Percentiles rank a stretch among this genome's conserved stretches.
These are phyloP conservation scores for Hycleus cichorii DNA, from an alignment of 1,140 invertebrate genomes.

Conservation along the genomic window DNA sequence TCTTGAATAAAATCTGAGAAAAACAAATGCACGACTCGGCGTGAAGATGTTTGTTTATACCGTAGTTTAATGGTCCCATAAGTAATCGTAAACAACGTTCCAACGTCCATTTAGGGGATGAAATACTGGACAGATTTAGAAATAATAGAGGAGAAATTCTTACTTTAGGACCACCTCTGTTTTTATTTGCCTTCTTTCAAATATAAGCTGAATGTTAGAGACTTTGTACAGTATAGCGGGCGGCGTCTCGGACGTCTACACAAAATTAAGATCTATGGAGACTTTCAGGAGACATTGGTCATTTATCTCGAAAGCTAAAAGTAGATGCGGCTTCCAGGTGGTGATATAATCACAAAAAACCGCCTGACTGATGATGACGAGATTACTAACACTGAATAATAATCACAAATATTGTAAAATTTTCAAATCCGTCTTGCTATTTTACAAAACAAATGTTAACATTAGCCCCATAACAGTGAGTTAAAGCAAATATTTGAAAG, in stretches of 20 bases:
- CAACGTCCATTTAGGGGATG: background rate
- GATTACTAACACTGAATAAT: background rate
- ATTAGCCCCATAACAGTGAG: too few species aligned
- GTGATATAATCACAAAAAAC: background rate
- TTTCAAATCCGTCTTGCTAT: background rate
- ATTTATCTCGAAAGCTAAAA: background rate
- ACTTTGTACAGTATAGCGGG: background rate
- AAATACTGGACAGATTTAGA: background rate
- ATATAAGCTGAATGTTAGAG: background rate
- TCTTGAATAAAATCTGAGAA: too few species aligned
- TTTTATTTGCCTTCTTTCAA: background rate
- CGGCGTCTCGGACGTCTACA: background rate
- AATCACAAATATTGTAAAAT: background rate
- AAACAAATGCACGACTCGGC: too few species aligned
- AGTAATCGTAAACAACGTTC: background rate
- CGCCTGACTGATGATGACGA: background rate
- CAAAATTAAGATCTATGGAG: background rate
- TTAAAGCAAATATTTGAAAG: too few species aligned
- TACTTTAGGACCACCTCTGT: background rate
- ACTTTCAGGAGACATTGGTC: background rate
- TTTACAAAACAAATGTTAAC: background rate
- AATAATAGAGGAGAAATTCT: background rate
- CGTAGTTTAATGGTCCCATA: background rate
- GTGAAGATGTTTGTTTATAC: too few species aligned
- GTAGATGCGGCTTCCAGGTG: background rate